phyloP scores from a whole-genome alignment of 2,113 vertebrate species.

The Proteles cristata region DNA sequence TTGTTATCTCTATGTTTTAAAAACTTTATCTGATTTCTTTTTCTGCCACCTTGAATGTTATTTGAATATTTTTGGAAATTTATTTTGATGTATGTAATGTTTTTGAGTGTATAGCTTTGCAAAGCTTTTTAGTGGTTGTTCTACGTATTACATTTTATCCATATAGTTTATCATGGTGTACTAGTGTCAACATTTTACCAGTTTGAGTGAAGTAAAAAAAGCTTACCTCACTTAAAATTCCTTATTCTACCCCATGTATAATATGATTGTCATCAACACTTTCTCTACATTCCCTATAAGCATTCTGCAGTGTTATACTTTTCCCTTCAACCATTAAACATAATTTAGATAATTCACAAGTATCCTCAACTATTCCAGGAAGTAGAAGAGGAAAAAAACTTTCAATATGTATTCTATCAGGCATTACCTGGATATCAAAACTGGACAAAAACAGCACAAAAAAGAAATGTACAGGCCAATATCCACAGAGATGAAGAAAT shows the following conservation, averaged over 20 bases:
- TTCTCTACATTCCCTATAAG: not conserved
- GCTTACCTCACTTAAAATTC: not conserved
- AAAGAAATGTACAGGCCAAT: not conserved
- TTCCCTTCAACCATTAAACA: not conserved
- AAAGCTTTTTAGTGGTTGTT: not conserved
- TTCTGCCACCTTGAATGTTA: not conserved
- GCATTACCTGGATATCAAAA: not conserved
- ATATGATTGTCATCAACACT: not conserved
- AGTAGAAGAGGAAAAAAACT: not conserved
- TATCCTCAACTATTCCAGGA: not conserved
- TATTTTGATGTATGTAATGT: not conserved
- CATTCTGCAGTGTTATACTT: not conserved
- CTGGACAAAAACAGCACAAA: not conserved
- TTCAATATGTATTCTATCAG: not conserved
- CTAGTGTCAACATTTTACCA: not conserved
- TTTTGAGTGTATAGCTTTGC: not conserved
- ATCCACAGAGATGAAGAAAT: not conserved
- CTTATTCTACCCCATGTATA: not conserved
- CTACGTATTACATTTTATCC: not conserved
- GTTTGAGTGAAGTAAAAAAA: not conserved
- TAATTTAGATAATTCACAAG: not conserved
- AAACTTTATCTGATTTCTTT: not conserved
- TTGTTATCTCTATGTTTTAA: not conserved
- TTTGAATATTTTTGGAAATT: not conserved
- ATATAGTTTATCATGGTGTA: not conserved